Base-by-base conservation (phyloP, 2,797 vertebrate genomes). In the Podarcis lilfordi region DNA sequence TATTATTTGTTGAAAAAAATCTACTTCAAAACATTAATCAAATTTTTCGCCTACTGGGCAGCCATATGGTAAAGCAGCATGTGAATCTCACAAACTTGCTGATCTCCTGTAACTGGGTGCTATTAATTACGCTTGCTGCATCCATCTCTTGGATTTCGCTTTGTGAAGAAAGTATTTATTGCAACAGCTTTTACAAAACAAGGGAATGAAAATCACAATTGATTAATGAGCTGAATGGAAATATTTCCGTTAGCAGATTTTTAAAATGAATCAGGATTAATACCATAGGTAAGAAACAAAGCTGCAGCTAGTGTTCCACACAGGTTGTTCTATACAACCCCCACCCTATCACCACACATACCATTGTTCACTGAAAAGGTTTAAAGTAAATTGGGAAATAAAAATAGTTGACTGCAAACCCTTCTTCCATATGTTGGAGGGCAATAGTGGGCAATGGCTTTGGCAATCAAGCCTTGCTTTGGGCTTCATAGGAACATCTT, bases 31-130 rank as follows among this genome's bases (percentile, higher is more conserved):
- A 98, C 99, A 99, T 99, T 99, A 99, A 99, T 99, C 99, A 99
- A 99, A 99, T 98, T 98, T 99, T 99, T 99, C 98, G 98, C 99
- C 99, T 99, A 99, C 98, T 99, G 99, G 98, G 98, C 98, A 98
- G 97, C 98, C 99, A 99, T 99, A 99, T 99, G 99, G 99, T 97
- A 97, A 97, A 99, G 98, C 99, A 99, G 99, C 98, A 99, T 98
- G 98, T 98, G 98, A 97, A 98, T 98, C 97, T 98, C 97, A 98
- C 98, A 99, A 99, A 99, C 98, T 99, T 99, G 99, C 99, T 99
- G 99, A 99, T 99, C 98, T 98, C 97, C 98, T 98, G 99, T 99
- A 99, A 99, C 98, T 97, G 98, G 98, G 98, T 98, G 98, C 98
- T 99, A 99, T 99, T 99, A 99, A 99, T 99, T 99, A 99, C 98